A percentile compares a stretch with the other conserved stretches of the same genome.
Evolutionary conservation across 1,140 invertebrate genomes (phyloP).

Genomic region (Apis laboriosa): DNA sequence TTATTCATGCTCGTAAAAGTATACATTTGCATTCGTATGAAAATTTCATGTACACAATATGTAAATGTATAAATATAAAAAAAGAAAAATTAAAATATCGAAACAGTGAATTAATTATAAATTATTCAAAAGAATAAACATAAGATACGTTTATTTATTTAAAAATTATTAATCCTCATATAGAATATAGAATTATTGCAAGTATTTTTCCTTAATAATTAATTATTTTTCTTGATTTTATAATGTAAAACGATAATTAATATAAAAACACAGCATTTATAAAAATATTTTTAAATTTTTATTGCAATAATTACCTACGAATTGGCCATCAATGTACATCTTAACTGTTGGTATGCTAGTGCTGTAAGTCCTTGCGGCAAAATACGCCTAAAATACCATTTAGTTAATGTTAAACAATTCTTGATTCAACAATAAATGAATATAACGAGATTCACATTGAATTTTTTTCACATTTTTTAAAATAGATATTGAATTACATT

Average conservation of each 20-base stretch:
- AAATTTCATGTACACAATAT: no score
- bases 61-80: no score
- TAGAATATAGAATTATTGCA: no score
- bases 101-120: no score
- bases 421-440: neutral
- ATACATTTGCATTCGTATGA: no score
- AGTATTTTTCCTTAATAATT: no score
- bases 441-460: neutral
- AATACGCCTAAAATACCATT: constrained; percentile 64
- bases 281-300: neutral
- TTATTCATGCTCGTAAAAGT: no score
- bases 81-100: no score
- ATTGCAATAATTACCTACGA: constrained; percentile 82
- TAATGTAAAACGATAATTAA: neutral
- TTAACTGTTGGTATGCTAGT: constrained; percentile 88
- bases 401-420: constrained; percentile 10
- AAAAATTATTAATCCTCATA: no score
- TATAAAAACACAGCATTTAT: neutral
- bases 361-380: constrained; percentile 67
- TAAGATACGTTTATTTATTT: no score
- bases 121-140: no score
- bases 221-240: no score
- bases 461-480: neutral
- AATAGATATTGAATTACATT: neutral
- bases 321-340: constrained; percentile 97